Conservation (phyloP, 1,140 invertebrate species). For the Drosophila nikananu region DNA sequence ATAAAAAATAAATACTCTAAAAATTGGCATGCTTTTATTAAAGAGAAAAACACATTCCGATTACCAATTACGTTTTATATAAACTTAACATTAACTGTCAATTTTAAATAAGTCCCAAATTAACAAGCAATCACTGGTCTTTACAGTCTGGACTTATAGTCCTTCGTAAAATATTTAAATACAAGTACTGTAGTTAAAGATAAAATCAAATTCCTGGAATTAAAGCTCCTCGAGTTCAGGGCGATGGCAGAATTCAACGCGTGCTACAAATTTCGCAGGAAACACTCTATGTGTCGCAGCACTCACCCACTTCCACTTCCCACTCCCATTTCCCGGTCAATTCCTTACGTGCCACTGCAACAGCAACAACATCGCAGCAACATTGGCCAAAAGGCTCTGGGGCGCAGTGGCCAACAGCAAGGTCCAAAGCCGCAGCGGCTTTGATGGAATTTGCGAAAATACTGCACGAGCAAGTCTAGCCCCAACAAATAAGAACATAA, state of each 20-base stretch:
- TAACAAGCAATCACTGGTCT: neutral
- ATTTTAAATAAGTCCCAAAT: no score
- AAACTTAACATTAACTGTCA: no score
- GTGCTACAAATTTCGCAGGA: slow-evolving; percentile 49
- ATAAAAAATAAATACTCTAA: neutral
- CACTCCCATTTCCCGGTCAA: slow-evolving; percentile 6
- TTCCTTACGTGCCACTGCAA: slow-evolving; percentile 52
- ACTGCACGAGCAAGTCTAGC: slow-evolving; percentile 17
- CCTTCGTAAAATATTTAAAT: no score
- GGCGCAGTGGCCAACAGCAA: slow-evolving; percentile 31
- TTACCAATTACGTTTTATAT: no score
- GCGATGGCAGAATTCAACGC: slow-evolving; percentile 46
- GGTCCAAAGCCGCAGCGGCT: slow-evolving; percentile 43
- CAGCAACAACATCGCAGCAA: slow-evolving; percentile 15
- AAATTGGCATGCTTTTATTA: neutral
- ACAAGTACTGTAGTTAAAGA: neutral
- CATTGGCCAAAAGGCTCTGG: slow-evolving; percentile 31
- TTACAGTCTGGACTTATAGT: no score
- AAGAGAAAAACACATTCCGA: no score
- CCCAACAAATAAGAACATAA: slow-evolving; percentile 15
- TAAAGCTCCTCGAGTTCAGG: slow-evolving; percentile 1
- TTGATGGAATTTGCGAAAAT: slow-evolving; percentile 66
- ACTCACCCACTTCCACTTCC: neutral
- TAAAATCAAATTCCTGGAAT: neutral
- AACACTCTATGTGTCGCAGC: slow-evolving; percentile 51